Evolutionary conservation across 1,140 invertebrate genomes (phyloP).

Genomic region (Acromyrmex heyeri): DNA sequence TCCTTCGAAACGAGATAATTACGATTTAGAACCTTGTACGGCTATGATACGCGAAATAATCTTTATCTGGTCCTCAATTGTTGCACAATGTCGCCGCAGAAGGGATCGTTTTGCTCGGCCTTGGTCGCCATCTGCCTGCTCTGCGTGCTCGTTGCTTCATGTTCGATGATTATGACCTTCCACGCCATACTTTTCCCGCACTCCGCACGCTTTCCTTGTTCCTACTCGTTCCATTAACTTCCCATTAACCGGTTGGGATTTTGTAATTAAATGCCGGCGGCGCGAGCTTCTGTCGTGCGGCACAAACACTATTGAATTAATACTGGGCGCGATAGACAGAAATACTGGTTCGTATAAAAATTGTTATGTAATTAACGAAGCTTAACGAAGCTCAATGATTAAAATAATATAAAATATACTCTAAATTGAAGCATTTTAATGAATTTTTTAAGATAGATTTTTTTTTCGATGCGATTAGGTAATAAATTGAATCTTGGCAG

Average conservation of each 20-base stretch:
- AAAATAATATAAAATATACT: not conserved
- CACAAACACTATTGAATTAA: conserved; percentile 43
- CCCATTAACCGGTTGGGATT: conserved; percentile 73
- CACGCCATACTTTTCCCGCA: conserved; percentile 61
- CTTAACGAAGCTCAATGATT: not conserved
- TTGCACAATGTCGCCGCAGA: conserved; percentile 38
- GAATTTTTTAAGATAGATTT: not conserved
- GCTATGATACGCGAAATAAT: not conserved
- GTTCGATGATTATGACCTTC: conserved; percentile 79
- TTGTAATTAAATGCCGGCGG: conserved; percentile 72
- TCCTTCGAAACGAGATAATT: not conserved
- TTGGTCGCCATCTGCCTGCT: conserved; percentile 33
- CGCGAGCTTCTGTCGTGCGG: conserved; percentile 41
- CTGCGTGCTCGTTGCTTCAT: conserved; percentile 5
- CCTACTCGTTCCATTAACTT: conserved; percentile 76
- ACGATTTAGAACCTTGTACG: not conserved
- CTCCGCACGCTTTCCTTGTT: conserved; percentile 33
- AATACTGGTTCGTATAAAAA: conserved; percentile 15
- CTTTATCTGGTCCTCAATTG: conserved; percentile 15
- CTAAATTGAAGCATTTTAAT: not conserved
- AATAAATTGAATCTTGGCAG: not conserved
- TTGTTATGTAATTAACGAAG: not conserved
- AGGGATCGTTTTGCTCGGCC: conserved; percentile 35
- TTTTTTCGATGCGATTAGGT: too few relatives aligned
- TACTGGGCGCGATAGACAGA: conserved; percentile 20